Evolutionary conservation across 2,888 invertebrate species (phyloP).

Genomic region (Drosophila quinaria): DNA sequence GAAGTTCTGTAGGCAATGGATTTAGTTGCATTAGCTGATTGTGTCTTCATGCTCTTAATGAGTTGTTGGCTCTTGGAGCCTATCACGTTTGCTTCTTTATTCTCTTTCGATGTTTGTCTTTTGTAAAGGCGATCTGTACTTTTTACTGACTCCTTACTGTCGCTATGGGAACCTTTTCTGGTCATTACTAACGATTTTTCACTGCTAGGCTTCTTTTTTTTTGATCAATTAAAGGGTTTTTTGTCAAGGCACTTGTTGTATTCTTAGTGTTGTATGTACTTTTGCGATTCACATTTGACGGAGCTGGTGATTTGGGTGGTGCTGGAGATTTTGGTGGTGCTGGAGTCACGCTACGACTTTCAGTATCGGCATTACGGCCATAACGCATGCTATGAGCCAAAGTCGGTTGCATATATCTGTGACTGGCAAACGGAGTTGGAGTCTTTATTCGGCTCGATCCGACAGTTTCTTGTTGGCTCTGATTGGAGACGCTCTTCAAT

Average conservation of each 20-base stretch:
- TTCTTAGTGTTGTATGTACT: slow-evolving; percentile 52
- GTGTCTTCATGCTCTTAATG: slow-evolving; percentile 76
- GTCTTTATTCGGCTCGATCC: slow-evolving; percentile 58
- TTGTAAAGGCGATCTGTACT: slow-evolving; percentile 66
- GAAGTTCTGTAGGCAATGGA: slow-evolving; percentile 77
- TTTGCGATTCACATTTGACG: slow-evolving; percentile 41
- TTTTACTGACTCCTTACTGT: slow-evolving; percentile 71
- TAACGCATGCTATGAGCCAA: slow-evolving; percentile 87
- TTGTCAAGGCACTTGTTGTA: slow-evolving; percentile 64
- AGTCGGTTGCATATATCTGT: slow-evolving; percentile 88
- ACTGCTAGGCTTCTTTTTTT: slow-evolving; percentile 48
- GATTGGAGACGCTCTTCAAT: slow-evolving; percentile 20
- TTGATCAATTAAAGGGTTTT: slow-evolving; percentile 50
- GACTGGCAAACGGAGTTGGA: slow-evolving; percentile 69
- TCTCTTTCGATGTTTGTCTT: slow-evolving; percentile 72
- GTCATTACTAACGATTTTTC: slow-evolving; percentile 48
- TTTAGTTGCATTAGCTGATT: slow-evolving; percentile 73
- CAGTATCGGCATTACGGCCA: slow-evolving; percentile 73
- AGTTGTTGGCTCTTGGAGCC: slow-evolving; percentile 79
- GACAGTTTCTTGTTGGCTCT: slow-evolving; percentile 31
- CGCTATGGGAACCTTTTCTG: slow-evolving; percentile 60
- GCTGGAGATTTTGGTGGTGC: slow-evolving; percentile 67
- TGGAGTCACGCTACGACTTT: slow-evolving; percentile 64
- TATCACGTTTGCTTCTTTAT: slow-evolving; percentile 73
- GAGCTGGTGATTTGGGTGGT: slow-evolving; percentile 73